A percentile compares a stretch with the other conserved stretches of the same genome.
These are phyloP conservation scores for Dicrurus megarhynchus DNA, from an alignment of 2,113 vertebrate genomes.

Conservation along the genomic window DNA sequence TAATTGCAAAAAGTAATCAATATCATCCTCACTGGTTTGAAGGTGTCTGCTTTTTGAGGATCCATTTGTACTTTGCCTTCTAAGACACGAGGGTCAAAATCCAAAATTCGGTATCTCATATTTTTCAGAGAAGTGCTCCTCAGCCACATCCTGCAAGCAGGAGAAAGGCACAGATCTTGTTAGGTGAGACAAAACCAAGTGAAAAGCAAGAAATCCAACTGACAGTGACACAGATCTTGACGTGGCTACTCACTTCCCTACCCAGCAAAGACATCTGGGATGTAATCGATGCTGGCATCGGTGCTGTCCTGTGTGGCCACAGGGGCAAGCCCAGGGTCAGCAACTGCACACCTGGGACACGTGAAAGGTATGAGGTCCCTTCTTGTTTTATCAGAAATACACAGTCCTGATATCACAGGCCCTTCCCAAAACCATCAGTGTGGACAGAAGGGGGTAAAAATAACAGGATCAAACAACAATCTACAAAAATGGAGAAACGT, in stretches of 20 bases:
- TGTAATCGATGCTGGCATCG: rapidly evolving
- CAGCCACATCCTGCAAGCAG: conserved; percentile 83
- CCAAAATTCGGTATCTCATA: conserved; percentile 82
- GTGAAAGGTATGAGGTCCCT: rapidly evolving
- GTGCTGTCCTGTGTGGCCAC: neutral
- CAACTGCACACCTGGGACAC: neutral
- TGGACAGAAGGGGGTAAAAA: neutral
- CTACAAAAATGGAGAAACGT: neutral
- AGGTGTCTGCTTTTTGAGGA: conserved; percentile 69
- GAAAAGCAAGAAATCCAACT: neutral
- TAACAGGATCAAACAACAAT: neutral
- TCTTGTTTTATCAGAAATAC: neutral
- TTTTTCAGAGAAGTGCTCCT: conserved; percentile 76
- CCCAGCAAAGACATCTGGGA: neutral
- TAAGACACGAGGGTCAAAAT: conserved; percentile 85
- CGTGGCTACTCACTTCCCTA: neutral
- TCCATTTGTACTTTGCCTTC: conserved; percentile 84
- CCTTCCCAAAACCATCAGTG: neutral
- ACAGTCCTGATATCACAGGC: neutral
- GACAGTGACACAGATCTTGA: neutral
- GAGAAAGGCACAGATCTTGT: neutral
- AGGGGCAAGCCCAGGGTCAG: neutral
- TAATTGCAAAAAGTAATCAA: neutral
- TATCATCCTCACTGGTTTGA: conserved; percentile 83
- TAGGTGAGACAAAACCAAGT: neutral